A percentile compares a stretch with the other conserved stretches of the same genome.
Evolutionary conservation across 2,888 invertebrate genomes (phyloP).

Genomic region (Alcis repandata): DNA sequence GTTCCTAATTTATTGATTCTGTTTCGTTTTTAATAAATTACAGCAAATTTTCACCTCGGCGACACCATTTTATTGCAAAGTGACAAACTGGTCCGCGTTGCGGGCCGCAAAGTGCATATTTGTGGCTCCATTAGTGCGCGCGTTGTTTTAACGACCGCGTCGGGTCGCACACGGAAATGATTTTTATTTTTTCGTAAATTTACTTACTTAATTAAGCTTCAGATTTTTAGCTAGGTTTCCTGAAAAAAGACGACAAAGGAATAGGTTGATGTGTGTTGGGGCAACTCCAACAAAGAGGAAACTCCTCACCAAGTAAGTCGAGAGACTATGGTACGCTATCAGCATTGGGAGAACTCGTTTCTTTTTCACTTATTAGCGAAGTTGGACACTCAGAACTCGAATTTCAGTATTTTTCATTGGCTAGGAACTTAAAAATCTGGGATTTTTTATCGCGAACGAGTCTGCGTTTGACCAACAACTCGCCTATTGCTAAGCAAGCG

Average conservation of each 20-base stretch:
- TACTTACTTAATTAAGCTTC: neutral
- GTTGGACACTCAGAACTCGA: too few species aligned
- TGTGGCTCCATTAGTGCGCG: constrained; percentile 27
- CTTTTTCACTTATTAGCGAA: too few species aligned
- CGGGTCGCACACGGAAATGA: neutral
- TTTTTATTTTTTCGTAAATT: constrained; percentile 1
- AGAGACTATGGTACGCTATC: too few species aligned
- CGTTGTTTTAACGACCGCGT: constrained; percentile 13
- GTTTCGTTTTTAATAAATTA: neutral
- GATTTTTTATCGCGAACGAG: too few species aligned
- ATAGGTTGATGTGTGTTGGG: too few species aligned
- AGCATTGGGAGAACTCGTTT: too few species aligned
- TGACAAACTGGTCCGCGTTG: constrained; percentile 11
- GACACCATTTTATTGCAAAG: constrained; percentile 9
- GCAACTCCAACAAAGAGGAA: too few species aligned
- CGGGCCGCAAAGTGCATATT: constrained; percentile 28
- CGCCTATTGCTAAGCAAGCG: too few species aligned
- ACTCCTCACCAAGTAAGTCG: too few species aligned
- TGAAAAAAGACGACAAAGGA: too few species aligned
- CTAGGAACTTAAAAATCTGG: neutral
- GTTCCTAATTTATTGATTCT: neutral
- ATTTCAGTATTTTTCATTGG: neutral
- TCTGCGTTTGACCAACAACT: too few species aligned
- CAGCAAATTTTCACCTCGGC: neutral
- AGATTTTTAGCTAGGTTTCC: too few species aligned